Base-by-base conservation (phyloP, 2,113 vertebrate genomes). In the Microcebus tavaratra region DNA sequence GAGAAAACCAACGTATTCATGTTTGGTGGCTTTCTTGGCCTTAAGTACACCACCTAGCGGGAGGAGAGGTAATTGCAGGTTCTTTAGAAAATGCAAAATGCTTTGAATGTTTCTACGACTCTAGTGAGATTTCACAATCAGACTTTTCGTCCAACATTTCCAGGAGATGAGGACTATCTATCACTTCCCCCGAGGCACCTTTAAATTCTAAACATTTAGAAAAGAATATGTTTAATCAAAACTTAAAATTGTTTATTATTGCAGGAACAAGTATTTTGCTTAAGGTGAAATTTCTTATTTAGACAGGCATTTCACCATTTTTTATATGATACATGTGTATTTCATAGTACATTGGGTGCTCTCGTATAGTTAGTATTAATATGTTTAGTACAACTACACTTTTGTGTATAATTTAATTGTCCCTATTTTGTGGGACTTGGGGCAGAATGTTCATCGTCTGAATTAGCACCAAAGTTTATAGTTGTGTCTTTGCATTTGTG, bases 121-220 rank as follows among this genome's bases (percentile, higher is more conserved):
- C 50, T 39, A n/a, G 53, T 14, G 53, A n/a, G 25, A 86, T 88
- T 89, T 48, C 31, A 25, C 20, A 78, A 88, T 82, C 39, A 45
- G 34, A 57, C 17, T 87, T 94, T 92, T 91, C 59, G 50, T 50
- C 55, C 31, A 48, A 10, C 0, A 80, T 83, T 93, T 78, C 18
- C 23, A 61, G 34, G 61, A 86, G 48, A 81, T 50, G 65, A 12
- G 21, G 27, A n/a, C 18, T 76, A 15, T 3, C 34, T 92, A 8
- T 89, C 31, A 72, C 45, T 76, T 59, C 42, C 15, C 15, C 59
- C 61, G 48, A n/a, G 9, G 8, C 23, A 61, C 27, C 50, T 95
- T 93, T 72, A 83, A 83, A 72, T 96, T 27, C 34, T 57, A 88
- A 82, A 29, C 20, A 84, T 67, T 82, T 95, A 96, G 34, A 27